phyloP scores from a whole-genome alignment of 1,140 invertebrate species.

The Drosophila sp. region DNA sequence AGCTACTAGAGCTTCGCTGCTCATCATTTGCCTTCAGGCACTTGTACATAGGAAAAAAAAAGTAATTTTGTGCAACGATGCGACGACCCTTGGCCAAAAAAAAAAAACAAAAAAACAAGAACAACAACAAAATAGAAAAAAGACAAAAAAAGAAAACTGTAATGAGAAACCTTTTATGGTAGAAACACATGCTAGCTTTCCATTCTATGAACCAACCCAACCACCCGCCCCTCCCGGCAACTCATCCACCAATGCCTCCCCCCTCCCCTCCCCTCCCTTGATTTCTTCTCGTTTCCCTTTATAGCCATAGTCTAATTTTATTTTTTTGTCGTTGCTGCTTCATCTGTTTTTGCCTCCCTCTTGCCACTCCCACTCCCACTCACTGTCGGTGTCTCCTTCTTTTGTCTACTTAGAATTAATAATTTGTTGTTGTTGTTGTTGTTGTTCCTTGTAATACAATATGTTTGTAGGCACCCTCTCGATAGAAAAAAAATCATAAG shows the following conservation, averaged over 20 bases:
- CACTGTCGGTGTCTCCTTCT: conserved; percentile 12
- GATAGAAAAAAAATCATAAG: conserved; percentile 33
- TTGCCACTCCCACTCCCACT: neutral
- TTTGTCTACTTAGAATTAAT: conserved; percentile 75
- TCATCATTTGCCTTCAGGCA: conserved; percentile 23
- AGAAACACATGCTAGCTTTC: conserved; percentile 74
- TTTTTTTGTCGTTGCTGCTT: conserved; percentile 43
- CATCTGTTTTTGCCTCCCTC: conserved; percentile 20
- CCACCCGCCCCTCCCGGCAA: neutral
- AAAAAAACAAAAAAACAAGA: conserved; percentile 39
- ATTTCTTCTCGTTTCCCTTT: conserved; percentile 47
- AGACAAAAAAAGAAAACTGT: conserved; percentile 49
- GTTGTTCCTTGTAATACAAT: conserved; percentile 46
- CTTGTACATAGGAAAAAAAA: conserved; percentile 43
- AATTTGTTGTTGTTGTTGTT: conserved; percentile 54
- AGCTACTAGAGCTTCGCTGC: conserved; percentile 1
- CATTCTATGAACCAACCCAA: conserved; percentile 16
- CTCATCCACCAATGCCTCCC: neutral
- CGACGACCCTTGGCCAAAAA: conserved; percentile 75
- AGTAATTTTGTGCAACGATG: conserved; percentile 78
- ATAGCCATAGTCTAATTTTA: conserved; percentile 57
- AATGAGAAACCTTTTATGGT: conserved; percentile 79
- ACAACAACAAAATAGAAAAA: conserved; percentile 50
- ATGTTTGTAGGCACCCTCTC: conserved; percentile 47
- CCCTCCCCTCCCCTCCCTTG: neutral